Conservation (phyloP, 2,797 vertebrate species). For the Pteropus rufus region DNA sequence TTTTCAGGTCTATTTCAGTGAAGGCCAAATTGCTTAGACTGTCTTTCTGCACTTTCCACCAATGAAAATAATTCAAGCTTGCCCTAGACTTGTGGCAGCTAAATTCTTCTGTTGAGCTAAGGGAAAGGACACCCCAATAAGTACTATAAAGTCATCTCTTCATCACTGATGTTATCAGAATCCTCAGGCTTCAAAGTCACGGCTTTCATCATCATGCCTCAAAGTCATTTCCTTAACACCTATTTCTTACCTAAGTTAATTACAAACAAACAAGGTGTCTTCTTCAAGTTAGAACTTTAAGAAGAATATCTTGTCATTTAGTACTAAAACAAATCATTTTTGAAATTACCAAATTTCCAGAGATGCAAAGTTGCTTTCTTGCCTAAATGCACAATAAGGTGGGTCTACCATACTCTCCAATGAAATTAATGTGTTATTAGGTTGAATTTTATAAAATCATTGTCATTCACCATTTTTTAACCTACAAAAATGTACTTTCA, state of each 20-base stretch:
- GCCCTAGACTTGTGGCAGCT: not conserved
- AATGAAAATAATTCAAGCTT: not conserved
- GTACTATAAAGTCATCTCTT: not conserved
- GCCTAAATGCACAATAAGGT: not conserved
- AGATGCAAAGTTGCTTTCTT: not conserved
- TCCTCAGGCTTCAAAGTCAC: not conserved
- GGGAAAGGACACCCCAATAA: not conserved
- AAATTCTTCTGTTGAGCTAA: not conserved
- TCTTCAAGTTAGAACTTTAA: not conserved
- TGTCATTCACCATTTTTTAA: not conserved
- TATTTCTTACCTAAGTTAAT: not conserved
- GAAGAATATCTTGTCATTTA: not conserved
- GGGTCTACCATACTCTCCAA: not conserved
- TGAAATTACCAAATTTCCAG: not conserved
- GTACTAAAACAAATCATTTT: not conserved
- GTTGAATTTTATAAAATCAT: not conserved
- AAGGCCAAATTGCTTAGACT: not conserved
- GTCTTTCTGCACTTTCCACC: not conserved
- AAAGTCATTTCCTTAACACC: not conserved
- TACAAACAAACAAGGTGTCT: not conserved
- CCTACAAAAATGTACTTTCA: not conserved
- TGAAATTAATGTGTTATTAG: not conserved
- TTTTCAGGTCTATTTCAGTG: not conserved
- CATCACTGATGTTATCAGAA: not conserved
- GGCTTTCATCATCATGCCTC: not conserved